A percentile compares a stretch with the other conserved stretches of the same genome.
phyloP scores from a whole-genome alignment of 2,797 vertebrate genomes.

The Parauchenoglanis ngamensis region DNA sequence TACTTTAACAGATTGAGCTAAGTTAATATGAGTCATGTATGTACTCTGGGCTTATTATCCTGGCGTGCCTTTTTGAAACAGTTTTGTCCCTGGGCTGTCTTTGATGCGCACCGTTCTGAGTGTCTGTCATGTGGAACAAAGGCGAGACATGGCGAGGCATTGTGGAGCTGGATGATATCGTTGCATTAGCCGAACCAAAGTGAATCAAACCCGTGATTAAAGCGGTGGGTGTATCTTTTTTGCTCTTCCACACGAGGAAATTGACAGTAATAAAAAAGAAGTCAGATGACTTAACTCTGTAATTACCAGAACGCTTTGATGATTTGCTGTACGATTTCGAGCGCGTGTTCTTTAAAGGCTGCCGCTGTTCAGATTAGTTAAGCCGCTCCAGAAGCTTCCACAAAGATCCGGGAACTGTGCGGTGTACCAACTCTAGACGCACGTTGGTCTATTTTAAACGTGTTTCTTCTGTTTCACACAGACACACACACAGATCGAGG shows the following conservation, averaged over 20 bases:
- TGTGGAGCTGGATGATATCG: conserved; percentile 78
- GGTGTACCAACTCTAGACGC: conserved; percentile 50
- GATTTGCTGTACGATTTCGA: conserved; percentile 63
- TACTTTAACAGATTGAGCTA: conserved; percentile 23
- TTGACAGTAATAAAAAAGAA: conserved; percentile 93
- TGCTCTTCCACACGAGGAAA: conserved; percentile 83
- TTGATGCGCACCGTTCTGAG: conserved; percentile 52
- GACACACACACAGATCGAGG: conserved; percentile 49
- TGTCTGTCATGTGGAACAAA: conserved; percentile 59
- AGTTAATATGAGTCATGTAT: conserved; percentile 36
- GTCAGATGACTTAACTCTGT: conserved; percentile 81
- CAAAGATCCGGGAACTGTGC: conserved; percentile 22
- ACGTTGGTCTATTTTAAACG: conserved; percentile 43
- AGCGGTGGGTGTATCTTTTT: conserved; percentile 80
- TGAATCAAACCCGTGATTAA: conserved; percentile 92
- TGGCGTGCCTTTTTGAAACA: conserved; percentile 20
- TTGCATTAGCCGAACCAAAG: conserved; percentile 79
- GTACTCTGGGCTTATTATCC: conserved; percentile 26
- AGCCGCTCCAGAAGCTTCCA: conserved; percentile 44
- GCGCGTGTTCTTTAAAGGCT: conserved; percentile 58
- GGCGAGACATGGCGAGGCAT: conserved; percentile 51
- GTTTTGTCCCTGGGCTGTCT: conserved; percentile 43
- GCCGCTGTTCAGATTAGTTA: conserved; percentile 50
- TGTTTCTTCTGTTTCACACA: conserved; percentile 39
- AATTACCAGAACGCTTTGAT: conserved; percentile 79